These are phyloP conservation scores for Apamea sordens DNA, from an alignment of 2,888 invertebrate species.

Conservation along the genomic window DNA sequence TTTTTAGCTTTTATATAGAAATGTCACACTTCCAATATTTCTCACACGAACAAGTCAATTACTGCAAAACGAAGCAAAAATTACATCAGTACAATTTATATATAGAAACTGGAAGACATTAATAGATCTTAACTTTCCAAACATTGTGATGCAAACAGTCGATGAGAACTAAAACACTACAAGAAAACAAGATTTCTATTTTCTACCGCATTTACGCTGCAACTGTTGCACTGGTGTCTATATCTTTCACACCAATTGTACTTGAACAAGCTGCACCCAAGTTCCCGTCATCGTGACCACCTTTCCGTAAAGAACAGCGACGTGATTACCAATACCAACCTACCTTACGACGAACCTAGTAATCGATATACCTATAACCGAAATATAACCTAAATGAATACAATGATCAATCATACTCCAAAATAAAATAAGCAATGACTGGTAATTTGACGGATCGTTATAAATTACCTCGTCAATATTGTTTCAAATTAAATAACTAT, in stretches of 20 bases:
- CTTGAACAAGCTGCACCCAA: slow-evolving; percentile 10
- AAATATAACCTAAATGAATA: slow-evolving; percentile 3
- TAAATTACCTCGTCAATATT: slow-evolving; percentile 21
- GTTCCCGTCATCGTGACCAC: not conserved
- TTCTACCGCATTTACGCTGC: slow-evolving; percentile 34
- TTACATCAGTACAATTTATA: slow-evolving; percentile 36
- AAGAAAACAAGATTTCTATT: slow-evolving; percentile 62
- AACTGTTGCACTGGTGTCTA: slow-evolving; percentile 38
- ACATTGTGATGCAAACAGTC: slow-evolving; percentile 58
- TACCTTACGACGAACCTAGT: not conserved
- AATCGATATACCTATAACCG: not conserved
- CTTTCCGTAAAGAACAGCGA: not conserved
- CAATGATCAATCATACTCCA: slow-evolving; percentile 38
- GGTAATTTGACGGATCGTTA: slow-evolving; percentile 26
- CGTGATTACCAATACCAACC: not conserved
- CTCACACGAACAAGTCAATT: slow-evolving; percentile 37
- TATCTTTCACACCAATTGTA: slow-evolving; percentile 41
- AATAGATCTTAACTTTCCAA: slow-evolving; percentile 56
- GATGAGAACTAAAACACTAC: slow-evolving; percentile 59
- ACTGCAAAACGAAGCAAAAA: slow-evolving; percentile 28
- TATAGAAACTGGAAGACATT: slow-evolving; percentile 42
- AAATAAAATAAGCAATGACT: slow-evolving; percentile 29
- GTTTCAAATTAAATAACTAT: slow-evolving; percentile 28
- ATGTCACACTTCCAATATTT: slow-evolving; percentile 12
- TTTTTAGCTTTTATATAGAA: not conserved